Percentiles rank a stretch among this genome's conserved stretches.
Evolutionary conservation across 2,797 vertebrate genomes (phyloP).

Genomic region (Cheirogaleus major): DNA sequence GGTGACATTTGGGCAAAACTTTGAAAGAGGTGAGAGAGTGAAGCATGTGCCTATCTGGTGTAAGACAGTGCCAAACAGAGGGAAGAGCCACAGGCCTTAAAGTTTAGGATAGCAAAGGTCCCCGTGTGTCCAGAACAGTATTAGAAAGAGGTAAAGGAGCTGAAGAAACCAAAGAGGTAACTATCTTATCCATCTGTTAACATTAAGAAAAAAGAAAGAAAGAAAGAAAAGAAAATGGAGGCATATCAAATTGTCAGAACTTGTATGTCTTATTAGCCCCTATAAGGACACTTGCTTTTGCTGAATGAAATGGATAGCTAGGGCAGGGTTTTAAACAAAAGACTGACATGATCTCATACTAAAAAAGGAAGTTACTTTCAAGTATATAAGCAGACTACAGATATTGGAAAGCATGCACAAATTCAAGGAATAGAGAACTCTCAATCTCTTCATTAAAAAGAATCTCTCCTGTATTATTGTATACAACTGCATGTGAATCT

Average conservation of each 20-base stretch:
- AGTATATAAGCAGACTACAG: background rate
- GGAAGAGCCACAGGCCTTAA: background rate
- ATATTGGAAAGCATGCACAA: background rate
- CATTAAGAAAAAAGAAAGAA: background rate
- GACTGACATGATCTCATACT: background rate
- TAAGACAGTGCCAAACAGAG: background rate
- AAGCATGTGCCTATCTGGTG: background rate
- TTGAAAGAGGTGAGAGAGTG: background rate
- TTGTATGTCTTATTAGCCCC: background rate
- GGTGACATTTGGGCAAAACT: background rate
- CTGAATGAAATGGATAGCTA: background rate
- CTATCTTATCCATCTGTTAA: background rate
- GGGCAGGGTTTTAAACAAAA: background rate
- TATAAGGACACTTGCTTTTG: rapidly evolving
- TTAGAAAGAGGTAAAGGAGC: background rate
- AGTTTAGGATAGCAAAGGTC: too few species aligned
- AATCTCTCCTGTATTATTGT: background rate
- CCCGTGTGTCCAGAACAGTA: background rate
- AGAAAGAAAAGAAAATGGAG: rapidly evolving
- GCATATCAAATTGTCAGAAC: background rate
- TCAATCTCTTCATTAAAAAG: background rate
- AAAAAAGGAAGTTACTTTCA: background rate
- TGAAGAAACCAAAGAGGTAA: background rate
- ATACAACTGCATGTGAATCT: background rate
- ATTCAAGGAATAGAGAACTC: background rate